Evolutionary conservation across 2,888 invertebrate species (phyloP).

Genomic region (Dynastes tityus): DNA sequence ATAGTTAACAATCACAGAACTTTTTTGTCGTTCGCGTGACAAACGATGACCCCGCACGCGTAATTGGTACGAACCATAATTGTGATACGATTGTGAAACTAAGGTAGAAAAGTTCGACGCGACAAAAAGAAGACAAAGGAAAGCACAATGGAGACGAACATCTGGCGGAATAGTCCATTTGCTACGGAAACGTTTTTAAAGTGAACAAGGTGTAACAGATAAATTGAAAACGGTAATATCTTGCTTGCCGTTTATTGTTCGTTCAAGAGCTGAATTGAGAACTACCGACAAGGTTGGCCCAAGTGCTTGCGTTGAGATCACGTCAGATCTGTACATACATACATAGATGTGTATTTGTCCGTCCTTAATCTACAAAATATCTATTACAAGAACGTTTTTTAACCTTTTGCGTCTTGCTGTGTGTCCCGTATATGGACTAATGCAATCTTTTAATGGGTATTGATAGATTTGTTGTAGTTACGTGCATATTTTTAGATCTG

Average conservation of each 20-base stretch:
- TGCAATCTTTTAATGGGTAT: too few species aligned
- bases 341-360: background rate
- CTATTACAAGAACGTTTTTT: constrained; percentile 24
- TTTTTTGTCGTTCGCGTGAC: constrained; percentile 11
- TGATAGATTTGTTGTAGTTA: background rate
- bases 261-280: background rate
- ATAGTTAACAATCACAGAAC: background rate
- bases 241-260: background rate
- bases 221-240: constrained; percentile 25
- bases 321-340: background rate
- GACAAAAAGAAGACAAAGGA: constrained; percentile 4
- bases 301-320: constrained; percentile 12
- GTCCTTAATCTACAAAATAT: constrained; percentile 34
- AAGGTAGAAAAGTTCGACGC: background rate
- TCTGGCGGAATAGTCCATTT: background rate
- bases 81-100: constrained; percentile 8
- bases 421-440: background rate
- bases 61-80: constrained; percentile 14
- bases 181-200: background rate
- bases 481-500: too few species aligned
- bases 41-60: constrained; percentile 15
- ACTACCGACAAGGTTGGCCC: constrained; percentile 10
- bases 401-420: constrained; percentile 7
- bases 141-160: background rate
- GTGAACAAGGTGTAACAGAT: constrained; percentile 13